Base-by-base conservation (phyloP, 2,797 vertebrate genomes). In the Scolopax rusticola region DNA sequence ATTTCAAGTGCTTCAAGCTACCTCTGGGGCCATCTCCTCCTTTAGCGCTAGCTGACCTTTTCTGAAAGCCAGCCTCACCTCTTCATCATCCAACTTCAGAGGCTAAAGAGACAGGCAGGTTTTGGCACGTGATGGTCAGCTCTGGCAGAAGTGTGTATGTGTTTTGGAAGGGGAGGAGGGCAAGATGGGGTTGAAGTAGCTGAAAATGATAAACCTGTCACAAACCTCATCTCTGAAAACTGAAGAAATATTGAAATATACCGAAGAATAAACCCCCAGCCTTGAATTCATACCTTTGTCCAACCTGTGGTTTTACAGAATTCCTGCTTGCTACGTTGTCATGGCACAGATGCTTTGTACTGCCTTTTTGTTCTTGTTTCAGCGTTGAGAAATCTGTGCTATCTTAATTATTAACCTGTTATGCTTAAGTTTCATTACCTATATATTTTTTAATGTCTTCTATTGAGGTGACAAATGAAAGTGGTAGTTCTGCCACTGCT, bases 361-460 rank as follows among this genome's bases (percentile, higher is more conserved):
- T 94, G 80, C 68, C 47, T 95, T 94, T 81, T 45, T 91, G 77
- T 79, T 96, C 87, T 67, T 69, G 51, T 64, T 90, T 60, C 89
- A 81, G 74, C 0, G 0, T 13, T 84, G 80, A 94, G 91, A 91
- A 47, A 51, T 85, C 90, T 83, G 51, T 91, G 91, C 86, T 79
- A 16, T 70, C 91, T 95, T 92, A 93, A 96, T 96, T 47, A 95
- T 95, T 94, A 93, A 93, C 91, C 86, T 94, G 88, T 87, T 94
- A 60, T 77, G 78, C 86, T 92, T 71, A 82, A 73, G 70, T 90
- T 96, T 77, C 90, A 57, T 90, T 94, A 21, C 81, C 64, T 80
- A 30, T 89, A 32, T 95, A 59, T 93, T 93, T 94, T 95, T 96
- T 83, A 83, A 86, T 60, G 85, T 87, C 77, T 90, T 77, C 74